Conservation (phyloP, 2,113 vertebrate species). For the Hippocampus zosterae region DNA sequence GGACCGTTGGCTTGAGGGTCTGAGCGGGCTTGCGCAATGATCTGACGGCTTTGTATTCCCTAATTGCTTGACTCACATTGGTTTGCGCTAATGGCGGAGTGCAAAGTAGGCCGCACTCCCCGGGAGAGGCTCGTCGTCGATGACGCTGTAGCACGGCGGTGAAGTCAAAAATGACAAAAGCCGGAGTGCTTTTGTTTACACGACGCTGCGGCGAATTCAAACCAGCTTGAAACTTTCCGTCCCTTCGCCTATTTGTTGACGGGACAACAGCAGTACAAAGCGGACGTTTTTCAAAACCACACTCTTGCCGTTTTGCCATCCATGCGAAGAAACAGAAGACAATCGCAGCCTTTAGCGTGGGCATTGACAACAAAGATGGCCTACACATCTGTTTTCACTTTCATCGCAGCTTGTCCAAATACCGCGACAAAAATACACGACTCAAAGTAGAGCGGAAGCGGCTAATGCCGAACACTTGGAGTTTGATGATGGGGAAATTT, state of each 20-base stretch:
- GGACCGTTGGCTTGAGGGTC: background rate
- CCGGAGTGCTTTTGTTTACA: background rate
- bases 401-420: background rate
- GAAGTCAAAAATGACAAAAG: background rate
- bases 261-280: background rate
- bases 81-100: constrained; percentile 59
- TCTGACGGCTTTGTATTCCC: constrained; percentile 67
- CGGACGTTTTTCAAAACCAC: background rate
- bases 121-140: constrained; percentile 61
- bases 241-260: background rate
- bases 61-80: constrained; percentile 67
- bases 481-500: no score
- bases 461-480: no score
- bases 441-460: no score
- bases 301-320: background rate
- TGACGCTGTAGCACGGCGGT: constrained; percentile 17
- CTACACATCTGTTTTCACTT: background rate
- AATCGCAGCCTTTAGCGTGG: background rate
- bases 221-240: background rate
- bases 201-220: background rate
- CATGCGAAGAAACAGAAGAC: background rate
- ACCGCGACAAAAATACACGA: no score
- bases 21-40: constrained; percentile 42
- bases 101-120: constrained; percentile 70
- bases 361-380: background rate